phyloP scores from a whole-genome alignment of 2,888 invertebrate species.

The Diadegma fenestrale region DNA sequence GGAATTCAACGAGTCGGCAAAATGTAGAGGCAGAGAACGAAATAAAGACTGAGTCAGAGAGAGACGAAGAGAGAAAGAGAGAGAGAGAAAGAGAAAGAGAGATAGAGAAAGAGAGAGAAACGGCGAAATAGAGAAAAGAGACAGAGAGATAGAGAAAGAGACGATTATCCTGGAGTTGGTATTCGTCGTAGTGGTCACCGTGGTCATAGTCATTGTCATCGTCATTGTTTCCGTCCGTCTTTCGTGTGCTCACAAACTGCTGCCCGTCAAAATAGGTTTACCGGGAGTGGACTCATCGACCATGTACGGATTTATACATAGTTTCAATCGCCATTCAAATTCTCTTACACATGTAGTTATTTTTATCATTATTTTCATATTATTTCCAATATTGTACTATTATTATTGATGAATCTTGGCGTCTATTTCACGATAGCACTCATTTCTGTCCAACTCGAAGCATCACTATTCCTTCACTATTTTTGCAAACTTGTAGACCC shows the following conservation, averaged over 20 bases:
- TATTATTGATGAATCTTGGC: background rate
- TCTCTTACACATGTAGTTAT: background rate
- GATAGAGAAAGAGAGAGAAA: constrained; percentile 55
- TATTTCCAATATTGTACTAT: background rate
- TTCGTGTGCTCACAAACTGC: constrained; percentile 72
- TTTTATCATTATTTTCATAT: background rate
- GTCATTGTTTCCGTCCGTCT: constrained; percentile 60
- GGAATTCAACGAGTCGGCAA: constrained; percentile 57
- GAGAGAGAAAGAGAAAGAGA: constrained; percentile 55
- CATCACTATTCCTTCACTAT: background rate
- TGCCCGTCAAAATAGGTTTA: constrained; percentile 63
- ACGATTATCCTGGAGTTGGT: constrained; percentile 66
- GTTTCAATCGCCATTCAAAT: constrained; percentile 11
- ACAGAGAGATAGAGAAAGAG: constrained; percentile 60
- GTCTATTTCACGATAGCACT: background rate
- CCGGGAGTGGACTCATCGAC: constrained; percentile 58
- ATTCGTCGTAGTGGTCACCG: constrained; percentile 48
- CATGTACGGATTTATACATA: constrained; percentile 2
- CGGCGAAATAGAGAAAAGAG: constrained; percentile 39
- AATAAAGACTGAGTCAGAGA: constrained; percentile 51
- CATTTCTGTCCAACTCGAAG: background rate
- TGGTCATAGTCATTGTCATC: constrained; percentile 55
- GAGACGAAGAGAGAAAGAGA: constrained; percentile 64
- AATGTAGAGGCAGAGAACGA: constrained; percentile 54
- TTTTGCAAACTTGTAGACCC: background rate